Evolutionary conservation across 2,797 vertebrate genomes (phyloP), one percentile per base, ranked within the genome.

Genomic region (Lophotriccus pileatus): DNA sequence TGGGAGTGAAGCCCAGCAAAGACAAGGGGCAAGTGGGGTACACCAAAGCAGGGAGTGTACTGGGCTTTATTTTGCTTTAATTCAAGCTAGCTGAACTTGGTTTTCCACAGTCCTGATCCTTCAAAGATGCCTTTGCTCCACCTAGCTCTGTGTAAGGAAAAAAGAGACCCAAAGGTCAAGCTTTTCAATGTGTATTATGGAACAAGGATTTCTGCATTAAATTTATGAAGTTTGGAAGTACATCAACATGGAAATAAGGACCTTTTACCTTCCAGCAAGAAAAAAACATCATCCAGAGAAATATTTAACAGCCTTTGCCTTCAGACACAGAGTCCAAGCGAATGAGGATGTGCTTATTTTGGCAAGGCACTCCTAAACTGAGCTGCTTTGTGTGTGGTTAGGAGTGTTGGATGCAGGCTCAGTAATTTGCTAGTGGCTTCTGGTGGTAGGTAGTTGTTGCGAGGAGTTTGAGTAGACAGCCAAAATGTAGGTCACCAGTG

Each of bases 271-370:
- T 94, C 66, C 79, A 80, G 73, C n/a, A 84, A 90, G 53, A 66
- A 78, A 77, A 82, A 81, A 87, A 34, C 20, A 22, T 53, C 69
- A 91, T 78, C 62, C 89, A 93, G 76, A 90, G 39, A 86, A 95
- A 90, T 86, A 81, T 55, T 88, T 89, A 87, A 90, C 62, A 83
- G 89, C 46, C 21, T 89, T 68, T 87, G 87, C 79, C 56, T 86
- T 92, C 62, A 94, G 87, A 80, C 64, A 69, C 66, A 43, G 62
- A 82, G 90, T 63, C 87, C 89, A 91, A 30, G 59, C 1, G 60
- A 69, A 76, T 70, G 76, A 93, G 69, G 73, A 85, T 67, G 76
- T 96, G 91, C 79, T 96, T 96, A 88, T 94, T 96, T 94, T 97
- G 94, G 92, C 94, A 89, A 78, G 66, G 39, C 0, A 4, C 39